Evolutionary conservation across 1,140 invertebrate species (phyloP), one percentile per base, ranked within the genome.

Genomic region (Cotesia typhae): DNA sequence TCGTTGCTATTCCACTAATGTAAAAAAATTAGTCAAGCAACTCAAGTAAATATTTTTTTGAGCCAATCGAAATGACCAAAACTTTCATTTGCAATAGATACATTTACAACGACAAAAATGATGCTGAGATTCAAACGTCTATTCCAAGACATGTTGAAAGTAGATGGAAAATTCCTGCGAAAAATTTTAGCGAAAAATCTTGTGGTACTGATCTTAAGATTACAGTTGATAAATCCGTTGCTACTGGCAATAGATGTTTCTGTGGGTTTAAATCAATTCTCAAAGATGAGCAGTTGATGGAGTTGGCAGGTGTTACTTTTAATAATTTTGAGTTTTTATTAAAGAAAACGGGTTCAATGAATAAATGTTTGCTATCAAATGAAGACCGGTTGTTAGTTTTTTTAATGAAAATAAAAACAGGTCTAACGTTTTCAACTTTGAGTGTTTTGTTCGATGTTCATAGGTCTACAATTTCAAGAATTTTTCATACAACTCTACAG

Each of bases 361-460:
- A 14, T 28, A 66, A 51, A 66, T 12, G 10, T 51, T 0, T 3
- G 0, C 1, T 55, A 4, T 28, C 55, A 35, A 72, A 28, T 63
- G 47, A 76, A 69, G 55, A 75, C 63, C 36, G 52, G 36, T 64
- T 79, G n/a, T 57, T 77, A 41, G 73, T 77, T 66, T 78, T 76
- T 70, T 77, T 77, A 41, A 70, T 75, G 12, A 78, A 75, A 70
- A 76, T 78, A 1, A 75, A 76, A 60, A 68, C 38, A 12, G 71
- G 65, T 12, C 41, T 73, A 17, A 63, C 71, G 36, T 76, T 71
- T 64, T 67, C 67, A 41, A 59, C 74, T 37, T 36, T 75, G 17
- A 38, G 69, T 41, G 70, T 72, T 47, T 36, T 76, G 14, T 76
- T 76, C 38, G 10, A 36, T 7, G n/a, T 67, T 10, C 71, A 73